Evolutionary conservation across 2,888 invertebrate genomes (phyloP), one percentile per base, ranked within the genome.

Genomic region (Brachypalpus laphriformis): DNA sequence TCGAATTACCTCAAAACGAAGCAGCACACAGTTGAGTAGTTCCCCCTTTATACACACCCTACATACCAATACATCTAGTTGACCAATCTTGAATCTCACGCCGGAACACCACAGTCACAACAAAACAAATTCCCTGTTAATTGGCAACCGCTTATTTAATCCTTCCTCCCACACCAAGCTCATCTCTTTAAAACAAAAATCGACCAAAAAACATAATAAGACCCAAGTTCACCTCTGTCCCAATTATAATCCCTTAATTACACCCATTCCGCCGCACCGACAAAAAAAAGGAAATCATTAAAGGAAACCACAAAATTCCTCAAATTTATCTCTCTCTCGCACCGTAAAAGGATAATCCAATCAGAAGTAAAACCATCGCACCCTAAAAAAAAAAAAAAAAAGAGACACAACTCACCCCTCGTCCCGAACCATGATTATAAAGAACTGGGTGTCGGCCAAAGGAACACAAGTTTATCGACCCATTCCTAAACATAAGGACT

Each of bases 221-320:
- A 47, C 54, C 70, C 34, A 25, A 14, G n/a, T 18, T 49, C 45
- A 82, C 71, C 71, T 71, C 76, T 22, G 59, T 71, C 42, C 65
- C 34, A 76, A 71, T 76, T 77, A 71, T 71, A 77, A 78, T 77
- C 66, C 72, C 66, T 72, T 82, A 78, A 82, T 82, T 78, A 72
- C 37, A 37, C 65, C 42, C 45, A 37, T 54, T 16, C 40, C 70
- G 18, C 14, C 22, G 42, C 18, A 11, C 3, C 16, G 31, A 47
- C 5, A 16, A 8, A 16, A 18, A 47, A 31, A 56, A 9, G 31
- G 70, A 51, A 70, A 71, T 70, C 70, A 11, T 63, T 25, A 76
- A 42, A 49, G 61, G 54, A 63, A 68, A 68, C 75, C 37, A 16
- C 37, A 57, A 63, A 82, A 42, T 56, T 51, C 20, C 54, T 49